Conservation (phyloP, 2,888 invertebrate genomes). For the Lepidonotus clava region DNA sequence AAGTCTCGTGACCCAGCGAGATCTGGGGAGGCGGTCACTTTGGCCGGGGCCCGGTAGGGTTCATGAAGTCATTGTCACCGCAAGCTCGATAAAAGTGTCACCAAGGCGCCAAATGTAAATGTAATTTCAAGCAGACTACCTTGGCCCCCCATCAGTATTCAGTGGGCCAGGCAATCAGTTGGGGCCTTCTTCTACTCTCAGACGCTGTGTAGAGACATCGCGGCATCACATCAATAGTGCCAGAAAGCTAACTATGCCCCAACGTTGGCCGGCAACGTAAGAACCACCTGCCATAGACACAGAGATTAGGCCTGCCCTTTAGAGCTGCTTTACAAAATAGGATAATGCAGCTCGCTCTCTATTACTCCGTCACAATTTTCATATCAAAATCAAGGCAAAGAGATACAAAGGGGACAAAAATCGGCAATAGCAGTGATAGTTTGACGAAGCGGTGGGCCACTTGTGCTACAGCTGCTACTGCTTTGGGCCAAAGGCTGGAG, state of each 20-base stretch:
- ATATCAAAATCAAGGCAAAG: background rate
- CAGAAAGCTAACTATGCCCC: slow-evolving; percentile 25
- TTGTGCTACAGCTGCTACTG: too few relatives aligned
- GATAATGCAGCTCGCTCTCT: background rate
- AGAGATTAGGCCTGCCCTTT: background rate
- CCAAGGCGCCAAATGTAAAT: slow-evolving; percentile 31
- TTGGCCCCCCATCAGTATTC: background rate
- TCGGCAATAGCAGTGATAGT: too few relatives aligned
- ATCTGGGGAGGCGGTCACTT: background rate
- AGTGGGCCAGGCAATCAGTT: background rate
- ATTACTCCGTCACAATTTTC: slow-evolving; percentile 26
- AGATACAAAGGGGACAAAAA: too few relatives aligned
- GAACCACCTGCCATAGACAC: background rate
- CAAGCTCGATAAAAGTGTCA: slow-evolving; percentile 36
- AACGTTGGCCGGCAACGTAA: background rate
- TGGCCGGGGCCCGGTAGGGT: background rate
- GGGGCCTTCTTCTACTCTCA: background rate
- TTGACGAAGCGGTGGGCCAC: too few relatives aligned
- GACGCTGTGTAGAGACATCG: background rate
- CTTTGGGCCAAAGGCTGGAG: background rate
- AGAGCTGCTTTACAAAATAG: too few relatives aligned
- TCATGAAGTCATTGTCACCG: slow-evolving; percentile 20
- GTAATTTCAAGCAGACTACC: slow-evolving; percentile 33
- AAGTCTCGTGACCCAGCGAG: slow-evolving; percentile 33
- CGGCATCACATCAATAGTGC: slow-evolving; percentile 35